Base-by-base conservation (phyloP, 2,797 vertebrate genomes). In the Poecilia gillii region DNA sequence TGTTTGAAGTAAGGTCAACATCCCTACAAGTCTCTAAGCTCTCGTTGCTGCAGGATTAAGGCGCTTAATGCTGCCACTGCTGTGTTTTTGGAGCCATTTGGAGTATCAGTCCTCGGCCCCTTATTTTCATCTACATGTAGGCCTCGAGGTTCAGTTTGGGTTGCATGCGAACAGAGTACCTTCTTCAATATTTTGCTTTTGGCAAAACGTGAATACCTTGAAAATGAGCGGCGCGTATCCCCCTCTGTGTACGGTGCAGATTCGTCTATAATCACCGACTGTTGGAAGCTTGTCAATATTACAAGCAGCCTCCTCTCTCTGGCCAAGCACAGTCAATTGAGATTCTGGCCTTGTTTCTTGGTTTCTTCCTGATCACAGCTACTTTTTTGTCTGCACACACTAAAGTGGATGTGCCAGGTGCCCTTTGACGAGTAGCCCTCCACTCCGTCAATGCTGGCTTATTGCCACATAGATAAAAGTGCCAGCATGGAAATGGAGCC, bases 381-480 rank as follows among this genome's bases (percentile, higher is more conserved):
- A 45, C 81, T 83, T 86, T 86, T 87, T 74, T 41, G 78, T 75
- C 77, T 51, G 49, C 45, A 12, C 75, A 51, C 72, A 16, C 31
- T 55, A 4, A 36, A 73, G 70, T 47, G 14, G 66, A 66, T 4
- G 62, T 49, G 84, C 74, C 86, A 85, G 87, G 83, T 4, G 77
- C 72, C 76, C 80, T 72, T 76, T 72, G 80, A 83, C 79, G 85
- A 89, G 85, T 28, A 75, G 84, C 76, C 73, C 55, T 87, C 84
- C 18, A 51, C 88, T 77, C 78, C 81, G 86, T 84, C 90, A 92
- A 80, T 78, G 12, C 3, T 90, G 90, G 91, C 87, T 75, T 64
- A 6, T 1, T 47, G 89, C 89, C 93, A 90, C 86, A 64, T 81
- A 82, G 79, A 82, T 86, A 72, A 87, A 90, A 84, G 86, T 87